Conservation (phyloP, 2,888 invertebrate species). For the Pasiphila rectangulata region DNA sequence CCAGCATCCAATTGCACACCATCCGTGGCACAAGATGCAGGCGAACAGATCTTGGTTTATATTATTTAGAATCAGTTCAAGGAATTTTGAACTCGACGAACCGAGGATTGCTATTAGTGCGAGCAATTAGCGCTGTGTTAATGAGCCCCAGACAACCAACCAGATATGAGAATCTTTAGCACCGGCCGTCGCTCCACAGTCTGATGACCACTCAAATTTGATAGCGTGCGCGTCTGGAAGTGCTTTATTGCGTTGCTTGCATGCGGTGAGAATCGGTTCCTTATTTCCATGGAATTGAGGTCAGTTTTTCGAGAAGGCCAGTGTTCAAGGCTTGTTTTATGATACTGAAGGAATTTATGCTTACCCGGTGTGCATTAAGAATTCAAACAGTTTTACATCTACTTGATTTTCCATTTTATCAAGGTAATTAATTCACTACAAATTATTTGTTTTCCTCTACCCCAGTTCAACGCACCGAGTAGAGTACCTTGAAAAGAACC, state of each 20-base stretch:
- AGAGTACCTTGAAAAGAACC: neutral
- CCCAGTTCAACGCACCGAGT: neutral
- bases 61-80: slow-evolving; percentile 68
- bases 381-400: too few relatives aligned
- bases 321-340: slow-evolving; percentile 15
- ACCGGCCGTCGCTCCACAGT: slow-evolving; percentile 32
- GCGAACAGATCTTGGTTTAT: slow-evolving; percentile 47
- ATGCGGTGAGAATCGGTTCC: slow-evolving; percentile 47
- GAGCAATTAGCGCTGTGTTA: slow-evolving; percentile 73
- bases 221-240: slow-evolving; percentile 50
- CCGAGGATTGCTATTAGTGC: slow-evolving; percentile 67
- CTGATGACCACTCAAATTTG: slow-evolving; percentile 49
- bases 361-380: too few relatives aligned
- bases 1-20: slow-evolving; percentile 25
- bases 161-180: slow-evolving; percentile 43
- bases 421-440: slow-evolving; percentile 3
- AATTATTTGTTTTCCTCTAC: slow-evolving; percentile 5
- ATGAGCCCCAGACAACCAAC: slow-evolving; percentile 66
- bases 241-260: slow-evolving; percentile 48
- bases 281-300: slow-evolving; percentile 55
- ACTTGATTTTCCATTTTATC: too few relatives aligned
- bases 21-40: slow-evolving; percentile 22
- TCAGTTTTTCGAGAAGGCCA: slow-evolving; percentile 43
- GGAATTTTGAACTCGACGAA: slow-evolving; percentile 66
- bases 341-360: slow-evolving; percentile 20